Base-by-base conservation (phyloP, 2,797 vertebrate species). In the Psittacula echo region DNA sequence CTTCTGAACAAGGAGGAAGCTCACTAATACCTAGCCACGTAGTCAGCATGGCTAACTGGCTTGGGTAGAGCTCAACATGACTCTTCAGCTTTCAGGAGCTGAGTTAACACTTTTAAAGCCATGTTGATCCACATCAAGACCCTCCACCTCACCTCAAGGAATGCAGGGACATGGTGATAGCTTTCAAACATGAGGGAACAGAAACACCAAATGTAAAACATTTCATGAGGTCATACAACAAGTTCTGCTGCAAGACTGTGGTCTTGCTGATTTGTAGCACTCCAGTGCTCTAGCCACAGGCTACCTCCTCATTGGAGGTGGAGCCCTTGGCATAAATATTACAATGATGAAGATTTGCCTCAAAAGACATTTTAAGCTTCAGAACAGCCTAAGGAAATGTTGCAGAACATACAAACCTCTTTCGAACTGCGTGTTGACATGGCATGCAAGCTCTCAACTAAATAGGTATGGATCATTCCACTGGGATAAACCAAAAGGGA, bases 21-120 rank as follows among this genome's bases (percentile, higher is more conserved):
- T 44, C 5, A 1, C 18, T 4, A 5, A 58, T 29, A 42, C 45
- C 21, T 5, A 2, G 41, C 48, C 65, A 37, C 0, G 0, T 3
- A 75, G 48, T 50, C 62, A 66, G 19, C 73, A 62, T 1, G 12
- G 41, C 21, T 65, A 62, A 58, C 42, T 6, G 4, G 54, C 71
- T 82, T 6, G 7, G 72, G 42, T 47, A 91, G 72, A 92, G 84
- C 24, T 81, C 70, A 86, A 2, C 5, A 7, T 12, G 74, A 39
- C 80, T 37, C 82, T 34, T 44, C 56, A 80, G 42, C 78, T 62
- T 44, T 48, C 50, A n/a, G 50, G 32, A 75, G 44, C 53, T 50
- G 53, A 91, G 85, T 29, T 71, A 84, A 54, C n/a, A 21, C 34
- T 80, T 76, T 34, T 34, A 85, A 68, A 80, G 27, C 51, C 1